phyloP scores from a whole-genome alignment of 2,888 invertebrate genomes.

The Acrocera orbiculus region DNA sequence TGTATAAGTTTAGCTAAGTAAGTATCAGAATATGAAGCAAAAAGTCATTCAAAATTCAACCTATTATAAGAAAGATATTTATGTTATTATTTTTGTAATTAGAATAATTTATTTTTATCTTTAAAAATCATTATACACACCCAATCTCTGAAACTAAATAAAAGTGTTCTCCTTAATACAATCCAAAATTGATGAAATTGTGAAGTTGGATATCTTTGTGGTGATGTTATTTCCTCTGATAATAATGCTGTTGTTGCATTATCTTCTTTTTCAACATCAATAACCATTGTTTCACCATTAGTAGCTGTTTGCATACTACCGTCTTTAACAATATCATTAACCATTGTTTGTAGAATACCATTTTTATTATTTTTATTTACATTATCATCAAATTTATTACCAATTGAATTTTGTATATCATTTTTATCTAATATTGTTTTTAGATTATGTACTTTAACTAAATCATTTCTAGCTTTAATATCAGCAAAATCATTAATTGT shows the following conservation, averaged over 20 bases:
- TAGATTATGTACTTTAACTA: conserved; percentile 36
- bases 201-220: conserved; percentile 64
- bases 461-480: conserved; percentile 33
- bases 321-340: conserved; percentile 40
- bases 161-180: conserved; percentile 63
- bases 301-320: neutral
- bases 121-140: too few relatives aligned
- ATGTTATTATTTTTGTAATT: too few relatives aligned
- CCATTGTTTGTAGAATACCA: conserved; percentile 35
- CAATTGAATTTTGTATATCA: conserved; percentile 25
- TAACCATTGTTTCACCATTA: conserved; percentile 25
- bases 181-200: conserved; percentile 74
- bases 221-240: conserved; percentile 44
- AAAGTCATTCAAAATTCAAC: too few relatives aligned
- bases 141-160: conserved; percentile 80
- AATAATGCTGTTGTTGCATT: conserved; percentile 52
- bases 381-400: conserved; percentile 20
- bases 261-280: conserved; percentile 42
- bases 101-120: neutral
- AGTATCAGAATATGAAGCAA: too few relatives aligned
- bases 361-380: conserved; percentile 21
- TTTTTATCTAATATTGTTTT: conserved; percentile 36
- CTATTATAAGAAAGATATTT: too few relatives aligned
- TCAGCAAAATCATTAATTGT: conserved; percentile 52
- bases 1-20: too few relatives aligned